Evolutionary conservation across 2,888 invertebrate species (phyloP), one percentile per base, ranked within the genome.

Genomic region (Cistogaster globosa): DNA sequence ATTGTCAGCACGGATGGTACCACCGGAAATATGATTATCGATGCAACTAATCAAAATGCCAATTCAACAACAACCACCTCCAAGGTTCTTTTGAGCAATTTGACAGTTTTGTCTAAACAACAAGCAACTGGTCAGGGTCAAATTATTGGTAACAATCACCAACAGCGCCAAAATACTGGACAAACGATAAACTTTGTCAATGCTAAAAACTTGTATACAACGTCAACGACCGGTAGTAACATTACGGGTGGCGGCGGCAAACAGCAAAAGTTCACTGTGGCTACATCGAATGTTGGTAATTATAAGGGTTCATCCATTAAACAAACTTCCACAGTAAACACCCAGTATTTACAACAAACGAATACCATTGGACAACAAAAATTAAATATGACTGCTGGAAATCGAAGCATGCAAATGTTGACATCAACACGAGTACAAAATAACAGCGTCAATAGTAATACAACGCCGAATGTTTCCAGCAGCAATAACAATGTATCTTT

Each of bases 31-130:
- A 90, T 92, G 87, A 90, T 92, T 32, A 91, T 92, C 55, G 88
- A 88, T 51, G 85, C 87, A 38, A 76, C 86, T 18, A 77, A 68
- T 68, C 83, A 78, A 68, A 80, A 69, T 67, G 20, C 67, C 11
- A 72, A 45, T 26, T 11, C 57, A n/a, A 83, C 74, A 74, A 53
- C 86, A n/a, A 89, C 89, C 57, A 89, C 89, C 78, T 91, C 92
- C 0, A 92, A 92, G 87, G 89, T 93, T 67, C 86, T 92, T 84
- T 91, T 92, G 14, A 91, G 92, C 82, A 93, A 93, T 89, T 88
- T 93, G 79, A 92, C 92, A 36, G 91, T 92, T 72, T 87, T 92
- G 55, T 91, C 92, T 16, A 92, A 92, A 62, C 90, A 84, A 63
- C 80, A 88, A 72, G 67, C 88, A 16, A 80, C 65, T 48, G 58